phyloP scores from a whole-genome alignment of 2,797 vertebrate genomes.

The Lepus oiostolus region DNA sequence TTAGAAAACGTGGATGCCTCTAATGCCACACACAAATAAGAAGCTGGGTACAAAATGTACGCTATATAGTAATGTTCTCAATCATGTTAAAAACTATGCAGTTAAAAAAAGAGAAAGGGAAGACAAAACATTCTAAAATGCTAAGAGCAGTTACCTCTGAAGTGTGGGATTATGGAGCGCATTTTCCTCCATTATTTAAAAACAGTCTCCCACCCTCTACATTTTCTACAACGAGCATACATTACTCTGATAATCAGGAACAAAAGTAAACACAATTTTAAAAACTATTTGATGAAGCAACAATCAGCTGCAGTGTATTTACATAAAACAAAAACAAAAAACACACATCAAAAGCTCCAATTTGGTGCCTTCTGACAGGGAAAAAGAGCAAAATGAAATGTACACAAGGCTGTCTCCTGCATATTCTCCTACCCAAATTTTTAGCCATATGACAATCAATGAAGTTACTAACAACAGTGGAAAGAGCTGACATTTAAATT shows the following conservation, averaged over 20 bases:
- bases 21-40: constrained; percentile 67
- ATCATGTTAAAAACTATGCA: constrained; percentile 39
- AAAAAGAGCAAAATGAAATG: neutral
- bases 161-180: neutral
- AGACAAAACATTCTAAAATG: constrained; percentile 34
- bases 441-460: neutral
- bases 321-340: neutral
- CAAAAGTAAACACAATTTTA: constrained; percentile 61
- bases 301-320: neutral
- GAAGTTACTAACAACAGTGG: neutral
- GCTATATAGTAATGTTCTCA: neutral
- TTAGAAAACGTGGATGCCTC: constrained; percentile 55
- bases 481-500: constrained; percentile 27
- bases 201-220: constrained; percentile 17
- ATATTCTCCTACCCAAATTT: neutral
- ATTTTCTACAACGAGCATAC: constrained; percentile 25
- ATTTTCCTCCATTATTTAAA: neutral
- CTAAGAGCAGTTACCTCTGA: neutral
- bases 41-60: constrained; percentile 21
- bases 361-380: neutral
- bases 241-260: constrained; percentile 60
- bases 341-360: neutral
- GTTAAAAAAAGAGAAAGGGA: neutral
- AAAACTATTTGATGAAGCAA: constrained; percentile 50
- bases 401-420: neutral